Evolutionary conservation across 2,113 vertebrate genomes (phyloP), one percentile per base, ranked within the genome.

Genomic region (Regulus satrapa): DNA sequence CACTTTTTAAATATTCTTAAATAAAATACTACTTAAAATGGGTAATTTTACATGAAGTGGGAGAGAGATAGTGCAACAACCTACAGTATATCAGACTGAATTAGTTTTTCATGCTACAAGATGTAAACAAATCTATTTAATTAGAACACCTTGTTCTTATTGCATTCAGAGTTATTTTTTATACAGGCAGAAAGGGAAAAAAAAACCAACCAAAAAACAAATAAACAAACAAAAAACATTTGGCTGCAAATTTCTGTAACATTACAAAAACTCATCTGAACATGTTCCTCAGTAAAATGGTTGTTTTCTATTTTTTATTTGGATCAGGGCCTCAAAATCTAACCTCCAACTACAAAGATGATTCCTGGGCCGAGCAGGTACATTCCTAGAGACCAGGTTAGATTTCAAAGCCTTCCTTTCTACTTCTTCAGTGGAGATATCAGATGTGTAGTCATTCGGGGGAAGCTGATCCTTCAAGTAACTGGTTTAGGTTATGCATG

Each of bases 61-160:
- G 92, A 96, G 88, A 97, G 92, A 97, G 92, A 97, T 79, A 98
- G 93, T 94, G 79, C 75, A 73, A 88, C 91, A 95, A 92, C 43
- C 13, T 96, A 96, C 94, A 97, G 85, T 98, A 97, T 98, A 98
- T 98, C 97, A 98, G 97, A 95, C 88, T 91, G 97, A 98, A 98
- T 98, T 98, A 98, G 95, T 88, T 98, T 97, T 97, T 97, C 93
- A 56, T 97, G 92, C 85, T 97, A 95, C 29, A 25, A 97, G 95
- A 97, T 98, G 94, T 98, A 98, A 98, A 98, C 98, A 98, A 98
- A 98, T 98, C 98, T 98, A 97, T 98, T 98, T 98, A 98, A 98
- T 98, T 98, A 98, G 97, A 98, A 98, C 97, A 98, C 98, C 98
- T 98, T 98, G 95, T 97, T 98, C 97, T 96, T 98, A 93, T 81